These are phyloP conservation scores for Hedya salicella DNA, from an alignment of 2,888 invertebrate species.

Conservation along the genomic window DNA sequence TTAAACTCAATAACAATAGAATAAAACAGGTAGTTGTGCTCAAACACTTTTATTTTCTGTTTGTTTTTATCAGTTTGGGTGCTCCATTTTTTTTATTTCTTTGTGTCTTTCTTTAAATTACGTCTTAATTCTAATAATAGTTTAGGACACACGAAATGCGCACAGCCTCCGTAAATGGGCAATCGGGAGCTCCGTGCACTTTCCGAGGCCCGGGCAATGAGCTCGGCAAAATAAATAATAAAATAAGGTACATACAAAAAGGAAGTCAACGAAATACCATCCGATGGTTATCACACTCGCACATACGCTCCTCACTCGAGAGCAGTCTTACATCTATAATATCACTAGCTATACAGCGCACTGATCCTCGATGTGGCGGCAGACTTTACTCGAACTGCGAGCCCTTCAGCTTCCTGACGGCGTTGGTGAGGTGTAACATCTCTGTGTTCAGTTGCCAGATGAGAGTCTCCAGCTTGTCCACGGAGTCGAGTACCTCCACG, in stretches of 20 bases:
- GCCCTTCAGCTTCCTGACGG: constrained; percentile 93
- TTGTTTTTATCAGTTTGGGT: constrained; percentile 79
- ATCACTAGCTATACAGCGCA: constrained; percentile 83
- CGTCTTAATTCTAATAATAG: constrained; percentile 82
- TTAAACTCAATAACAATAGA: constrained; percentile 43
- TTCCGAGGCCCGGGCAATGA: constrained; percentile 80
- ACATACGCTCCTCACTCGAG: constrained; percentile 74
- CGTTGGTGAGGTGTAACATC: constrained; percentile 94
- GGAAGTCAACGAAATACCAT: constrained; percentile 79
- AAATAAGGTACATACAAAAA: constrained; percentile 76
- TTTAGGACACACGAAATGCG: constrained; percentile 68
- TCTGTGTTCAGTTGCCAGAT: constrained; percentile 94
- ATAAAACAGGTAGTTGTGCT: constrained; percentile 71
- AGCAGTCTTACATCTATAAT: constrained; percentile 80
- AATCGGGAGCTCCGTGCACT: constrained; percentile 73
- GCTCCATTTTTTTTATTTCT: constrained; percentile 79
- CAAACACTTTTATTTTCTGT: constrained; percentile 82
- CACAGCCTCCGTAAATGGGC: constrained; percentile 80
- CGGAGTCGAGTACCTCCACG: constrained; percentile 97
- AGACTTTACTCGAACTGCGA: constrained; percentile 84
- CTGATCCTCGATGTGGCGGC: constrained; percentile 69
- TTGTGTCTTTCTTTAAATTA: constrained; percentile 79
- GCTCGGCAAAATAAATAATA: constrained; percentile 84
- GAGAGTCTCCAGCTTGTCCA: constrained; percentile 93
- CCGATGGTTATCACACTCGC: constrained; percentile 76